Evolutionary conservation across 1,140 invertebrate species (phyloP), one percentile per base, ranked within the genome.

Genomic region (Macrobrachium nipponense): DNA sequence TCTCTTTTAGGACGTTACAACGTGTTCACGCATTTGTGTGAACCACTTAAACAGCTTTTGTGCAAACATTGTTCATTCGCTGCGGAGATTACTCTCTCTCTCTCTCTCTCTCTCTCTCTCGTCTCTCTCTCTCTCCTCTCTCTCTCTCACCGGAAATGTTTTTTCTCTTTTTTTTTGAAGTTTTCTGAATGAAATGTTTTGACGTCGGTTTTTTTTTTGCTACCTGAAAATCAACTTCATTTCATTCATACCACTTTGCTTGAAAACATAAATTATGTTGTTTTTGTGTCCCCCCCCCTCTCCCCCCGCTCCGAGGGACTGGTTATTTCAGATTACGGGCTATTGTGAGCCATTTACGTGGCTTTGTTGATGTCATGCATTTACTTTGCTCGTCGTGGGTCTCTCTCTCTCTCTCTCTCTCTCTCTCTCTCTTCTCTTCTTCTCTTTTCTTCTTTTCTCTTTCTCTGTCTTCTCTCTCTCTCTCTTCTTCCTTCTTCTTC

Each of bases 31-130:
- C 20, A 20, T 64, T 17, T 64, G 62, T 12, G 72, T 43, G n/a
- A n/a, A 51, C 14, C 68, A 23, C 68, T 20, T 43, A 72, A 15
- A 20, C 43, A n/a, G 68, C 68, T 14, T 72, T n/a, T n/a, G 15
- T 12, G 43, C 36, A 73, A 73, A n/a, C 43, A 73, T 51, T 51
- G 36, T 73, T 51, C 58, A 51, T 73, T 73, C 72, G 43, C 72
- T 73, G 23, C 58, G 36, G 43, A 36, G 43, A 36, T 73, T 51
- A 44, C 23, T 36, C 23, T 73, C 72, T 73, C 72, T 73, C 72
- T 73, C 72, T 73, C 72, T 73, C 72, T 73, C 72, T 36, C 23
- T 43, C 23, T 43, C 72, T 36, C 27, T 73, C 72, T 73, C 27
- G n/a, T 73, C 72, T 73, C 72, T 72, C 68, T 72, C 68, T 72